Percentiles rank a stretch among this genome's conserved stretches.
Evolutionary conservation across 1,140 invertebrate species (phyloP).

Genomic region (Lasaia peninsularis): DNA sequence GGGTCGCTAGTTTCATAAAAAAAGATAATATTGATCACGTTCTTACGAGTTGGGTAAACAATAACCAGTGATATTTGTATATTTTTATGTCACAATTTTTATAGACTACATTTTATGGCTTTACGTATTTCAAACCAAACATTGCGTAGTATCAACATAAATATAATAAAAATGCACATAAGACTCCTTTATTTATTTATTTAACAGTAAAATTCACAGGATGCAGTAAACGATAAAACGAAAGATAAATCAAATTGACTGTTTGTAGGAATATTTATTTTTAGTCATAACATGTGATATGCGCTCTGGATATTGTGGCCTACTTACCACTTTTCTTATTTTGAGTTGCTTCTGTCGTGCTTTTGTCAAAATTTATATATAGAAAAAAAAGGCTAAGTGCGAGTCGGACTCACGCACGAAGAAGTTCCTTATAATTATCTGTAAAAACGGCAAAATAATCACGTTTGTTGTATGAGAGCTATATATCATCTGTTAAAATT

Average conservation of each 20-base stretch:
- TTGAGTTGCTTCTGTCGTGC: neutral
- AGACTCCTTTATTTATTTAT: neutral
- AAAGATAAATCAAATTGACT: constrained; percentile 1
- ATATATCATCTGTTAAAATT: too few relatives aligned
- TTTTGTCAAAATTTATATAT: too few relatives aligned
- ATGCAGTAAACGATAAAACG: neutral
- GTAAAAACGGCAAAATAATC: too few relatives aligned
- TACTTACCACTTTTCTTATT: neutral
- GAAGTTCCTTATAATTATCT: too few relatives aligned
- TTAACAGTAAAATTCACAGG: neutral
- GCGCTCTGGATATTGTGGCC: neutral
- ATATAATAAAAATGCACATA: neutral
- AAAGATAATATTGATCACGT: too few relatives aligned
- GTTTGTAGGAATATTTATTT: neutral
- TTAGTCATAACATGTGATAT: neutral
- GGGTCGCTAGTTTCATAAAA: too few relatives aligned
- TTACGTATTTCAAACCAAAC: neutral
- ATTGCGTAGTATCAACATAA: neutral
- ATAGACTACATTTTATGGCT: neutral
- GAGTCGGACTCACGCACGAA: too few relatives aligned
- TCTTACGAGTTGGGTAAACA: too few relatives aligned
- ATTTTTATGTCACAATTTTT: too few relatives aligned
- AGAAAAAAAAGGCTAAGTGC: too few relatives aligned
- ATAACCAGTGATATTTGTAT: too few relatives aligned
- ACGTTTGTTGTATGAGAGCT: too few relatives aligned